Evolutionary conservation across 30 jellyfish, hydroid and myxozoan genomes (phyloP).

Genomic region (Hydractinia echinata): DNA sequence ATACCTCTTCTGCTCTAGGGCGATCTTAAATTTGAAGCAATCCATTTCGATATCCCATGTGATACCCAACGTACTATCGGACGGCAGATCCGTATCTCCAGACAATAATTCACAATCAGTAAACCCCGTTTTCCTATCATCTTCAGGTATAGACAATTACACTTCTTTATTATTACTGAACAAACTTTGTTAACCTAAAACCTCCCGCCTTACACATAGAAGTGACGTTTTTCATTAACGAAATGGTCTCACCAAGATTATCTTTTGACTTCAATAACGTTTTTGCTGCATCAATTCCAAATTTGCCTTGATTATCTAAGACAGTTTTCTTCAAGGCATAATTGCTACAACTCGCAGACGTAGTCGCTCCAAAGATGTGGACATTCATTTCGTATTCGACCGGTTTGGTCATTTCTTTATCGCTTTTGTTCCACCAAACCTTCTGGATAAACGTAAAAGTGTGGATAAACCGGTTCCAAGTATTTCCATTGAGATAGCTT

Average conservation of each 20-base stretch:
- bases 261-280: background rate
- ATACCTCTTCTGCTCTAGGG: constrained; percentile 34
- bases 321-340: constrained; percentile 10
- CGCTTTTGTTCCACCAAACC: constrained; percentile 20
- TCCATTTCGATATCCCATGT: background rate
- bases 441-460: background rate
- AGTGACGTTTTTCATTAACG: background rate
- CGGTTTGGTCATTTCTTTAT: background rate
- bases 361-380: background rate
- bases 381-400: background rate
- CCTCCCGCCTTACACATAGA: constrained; percentile 13
- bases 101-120: background rate
- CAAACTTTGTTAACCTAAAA: background rate
- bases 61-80: background rate
- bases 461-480: constrained; percentile 3
- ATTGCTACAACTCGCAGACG: background rate
- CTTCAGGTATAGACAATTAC: background rate
- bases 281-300: background rate
- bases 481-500: constrained; percentile 5
- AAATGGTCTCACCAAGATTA: background rate
- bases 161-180: constrained; percentile 13
- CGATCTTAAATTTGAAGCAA: background rate
- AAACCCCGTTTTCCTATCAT: background rate
- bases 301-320: background rate
- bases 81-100: background rate